These are phyloP conservation scores for Drosophila orena DNA, from an alignment of 1,140 invertebrate genomes.

Conservation along the genomic window DNA sequence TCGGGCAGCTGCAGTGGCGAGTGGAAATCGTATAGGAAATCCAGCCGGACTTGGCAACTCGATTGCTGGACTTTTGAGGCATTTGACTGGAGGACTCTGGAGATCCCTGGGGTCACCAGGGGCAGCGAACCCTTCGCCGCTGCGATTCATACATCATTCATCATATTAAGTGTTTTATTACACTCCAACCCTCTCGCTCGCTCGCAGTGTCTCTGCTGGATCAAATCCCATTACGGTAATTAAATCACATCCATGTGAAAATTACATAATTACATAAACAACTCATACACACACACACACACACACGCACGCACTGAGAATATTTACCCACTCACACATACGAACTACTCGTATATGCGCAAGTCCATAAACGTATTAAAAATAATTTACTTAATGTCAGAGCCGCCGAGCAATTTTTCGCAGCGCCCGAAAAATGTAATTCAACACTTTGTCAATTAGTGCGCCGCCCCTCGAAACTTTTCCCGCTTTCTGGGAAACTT, in stretches of 20 bases:
- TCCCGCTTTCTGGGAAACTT: conserved; percentile 11
- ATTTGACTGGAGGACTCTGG: background rate
- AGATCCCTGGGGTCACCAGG: conserved; percentile 49
- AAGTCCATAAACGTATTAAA: conserved; percentile 84
- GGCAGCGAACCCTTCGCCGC: conserved; percentile 60
- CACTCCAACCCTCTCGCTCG: conserved; percentile 41
- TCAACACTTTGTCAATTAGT: conserved; percentile 83
- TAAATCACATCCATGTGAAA: conserved; percentile 84
- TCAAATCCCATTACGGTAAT: conserved; percentile 84
- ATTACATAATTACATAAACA: conserved; percentile 77
- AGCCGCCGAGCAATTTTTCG: conserved; percentile 47
- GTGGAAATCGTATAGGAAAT: background rate
- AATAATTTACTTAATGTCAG: conserved; percentile 84
- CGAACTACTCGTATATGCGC: conserved; percentile 47
- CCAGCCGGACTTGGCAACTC: background rate
- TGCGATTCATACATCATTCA: conserved; percentile 78
- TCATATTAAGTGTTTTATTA: conserved; percentile 84
- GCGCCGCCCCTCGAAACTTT: conserved; percentile 20
- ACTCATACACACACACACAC: conserved; percentile 33
- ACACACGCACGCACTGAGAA: conserved; percentile 15
- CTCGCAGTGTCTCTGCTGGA: conserved; percentile 38
- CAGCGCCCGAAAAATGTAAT: conserved; percentile 68
- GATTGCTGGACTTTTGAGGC: background rate
- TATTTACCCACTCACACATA: conserved; percentile 50
- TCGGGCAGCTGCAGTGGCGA: conserved; percentile 45